Evolutionary conservation across 2,113 vertebrate genomes (phyloP).

Genomic region (Macrotus californicus): DNA sequence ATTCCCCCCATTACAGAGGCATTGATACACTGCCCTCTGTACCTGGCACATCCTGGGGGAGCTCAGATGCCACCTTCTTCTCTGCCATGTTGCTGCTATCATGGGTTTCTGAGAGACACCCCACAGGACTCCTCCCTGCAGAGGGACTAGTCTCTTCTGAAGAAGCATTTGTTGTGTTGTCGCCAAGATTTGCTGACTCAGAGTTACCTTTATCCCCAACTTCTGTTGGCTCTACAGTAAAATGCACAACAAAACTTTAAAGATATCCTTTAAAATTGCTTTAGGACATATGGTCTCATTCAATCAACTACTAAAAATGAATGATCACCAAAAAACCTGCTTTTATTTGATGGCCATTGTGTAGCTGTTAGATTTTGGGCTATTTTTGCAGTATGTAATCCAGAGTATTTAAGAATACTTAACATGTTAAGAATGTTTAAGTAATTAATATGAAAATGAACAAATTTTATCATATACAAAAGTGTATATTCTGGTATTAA

Average conservation of each 20-base stretch:
- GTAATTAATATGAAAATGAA: conserved; percentile 37
- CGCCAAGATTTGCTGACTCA: conserved; percentile 79
- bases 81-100: conserved; percentile 82
- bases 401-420: conserved; percentile 23
- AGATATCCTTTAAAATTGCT: conserved; percentile 74
- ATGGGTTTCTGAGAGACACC: conserved; percentile 78
- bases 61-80: conserved; percentile 82
- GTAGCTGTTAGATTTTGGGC: conserved; percentile 14
- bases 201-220: conserved; percentile 84
- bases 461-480: conserved; percentile 38
- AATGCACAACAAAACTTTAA: conserved; percentile 83
- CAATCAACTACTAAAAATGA: conserved; percentile 64
- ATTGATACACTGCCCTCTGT: conserved; percentile 79
- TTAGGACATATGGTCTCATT: conserved; percentile 65
- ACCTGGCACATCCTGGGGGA: conserved; percentile 87
- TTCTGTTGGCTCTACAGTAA: conserved; percentile 85
- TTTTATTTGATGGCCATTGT: background rate
- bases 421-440: conserved; percentile 37
- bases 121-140: conserved; percentile 85
- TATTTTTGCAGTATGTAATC: conserved; percentile 7
- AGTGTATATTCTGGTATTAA: background rate
- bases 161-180: conserved; percentile 82
- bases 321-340: background rate
- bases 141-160: conserved; percentile 82
- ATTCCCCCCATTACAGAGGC: conserved; percentile 82